Evolutionary conservation across 1,140 invertebrate genomes (phyloP).

Genomic region (Drosophila biarmipes): DNA sequence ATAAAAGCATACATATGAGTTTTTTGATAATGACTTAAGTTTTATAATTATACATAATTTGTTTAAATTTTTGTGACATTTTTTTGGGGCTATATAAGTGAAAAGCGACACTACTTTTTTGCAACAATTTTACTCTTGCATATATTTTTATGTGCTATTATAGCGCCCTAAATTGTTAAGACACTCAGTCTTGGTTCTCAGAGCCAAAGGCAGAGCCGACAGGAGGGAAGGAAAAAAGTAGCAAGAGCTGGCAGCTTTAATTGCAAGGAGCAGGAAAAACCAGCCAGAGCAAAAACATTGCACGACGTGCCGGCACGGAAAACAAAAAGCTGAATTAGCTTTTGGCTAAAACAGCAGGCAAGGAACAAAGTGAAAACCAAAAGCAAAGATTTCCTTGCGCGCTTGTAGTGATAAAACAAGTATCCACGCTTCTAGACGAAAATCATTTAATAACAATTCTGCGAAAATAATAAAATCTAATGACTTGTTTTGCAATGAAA

Average conservation of each 20-base stretch:
- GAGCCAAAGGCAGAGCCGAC: no score
- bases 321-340: constrained; percentile 49
- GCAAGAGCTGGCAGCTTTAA: constrained; percentile 47
- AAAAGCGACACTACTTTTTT: no score
- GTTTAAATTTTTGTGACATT: no score
- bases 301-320: constrained; percentile 26
- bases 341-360: constrained; percentile 30
- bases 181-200: constrained; percentile 49
- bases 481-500: no score
- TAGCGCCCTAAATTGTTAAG: neutral
- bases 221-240: constrained; percentile 11
- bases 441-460: neutral
- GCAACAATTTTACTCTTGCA: no score
- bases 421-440: constrained; percentile 7
- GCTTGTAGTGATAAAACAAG: constrained; percentile 37
- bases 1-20: no score
- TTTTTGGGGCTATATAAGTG: no score
- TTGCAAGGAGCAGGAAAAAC: constrained; percentile 40
- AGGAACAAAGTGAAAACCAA: constrained; percentile 1
- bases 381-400: constrained; percentile 30
- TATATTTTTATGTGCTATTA: neutral
- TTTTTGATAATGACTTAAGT: no score
- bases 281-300: constrained; percentile 33
- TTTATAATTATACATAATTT: no score
- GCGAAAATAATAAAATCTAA: no score